Conservation (phyloP, 2,888 invertebrate genomes). For the Dioctria rufipes region DNA sequence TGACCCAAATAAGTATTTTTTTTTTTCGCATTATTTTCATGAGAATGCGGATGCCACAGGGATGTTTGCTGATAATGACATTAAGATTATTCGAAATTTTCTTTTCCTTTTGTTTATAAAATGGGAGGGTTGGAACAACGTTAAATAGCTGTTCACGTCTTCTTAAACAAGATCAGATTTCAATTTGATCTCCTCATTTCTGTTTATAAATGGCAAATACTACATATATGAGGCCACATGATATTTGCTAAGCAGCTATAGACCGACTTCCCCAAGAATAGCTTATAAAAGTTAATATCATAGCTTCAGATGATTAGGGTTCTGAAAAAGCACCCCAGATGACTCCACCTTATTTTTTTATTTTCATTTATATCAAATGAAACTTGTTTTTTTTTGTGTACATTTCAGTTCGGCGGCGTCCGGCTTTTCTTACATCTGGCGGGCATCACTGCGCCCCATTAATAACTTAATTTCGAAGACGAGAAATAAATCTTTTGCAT, state of each 20-base stretch:
- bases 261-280: no score
- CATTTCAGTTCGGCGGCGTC: no score
- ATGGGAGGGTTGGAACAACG: neutral
- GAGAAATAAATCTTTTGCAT: conserved; percentile 3
- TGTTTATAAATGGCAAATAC: no score
- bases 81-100: neutral
- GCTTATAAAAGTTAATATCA: no score
- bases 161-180: conserved; percentile 17
- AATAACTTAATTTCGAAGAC: conserved; percentile 20
- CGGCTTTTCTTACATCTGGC: neutral
- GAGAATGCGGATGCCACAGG: neutral
- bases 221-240: no score
- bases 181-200: neutral
- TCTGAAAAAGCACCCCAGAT: no score
- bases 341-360: no score
- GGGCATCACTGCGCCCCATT: conserved; percentile 1
- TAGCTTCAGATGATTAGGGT: no score
- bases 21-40: neutral
- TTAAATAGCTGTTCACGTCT: neutral
- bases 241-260: no score
- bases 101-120: neutral
- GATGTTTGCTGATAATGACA: neutral
- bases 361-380: no score
- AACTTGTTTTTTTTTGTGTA: no score
- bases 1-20: neutral